Base-by-base conservation (phyloP, 1,140 invertebrate species). In the Drosophila melanica region DNA sequence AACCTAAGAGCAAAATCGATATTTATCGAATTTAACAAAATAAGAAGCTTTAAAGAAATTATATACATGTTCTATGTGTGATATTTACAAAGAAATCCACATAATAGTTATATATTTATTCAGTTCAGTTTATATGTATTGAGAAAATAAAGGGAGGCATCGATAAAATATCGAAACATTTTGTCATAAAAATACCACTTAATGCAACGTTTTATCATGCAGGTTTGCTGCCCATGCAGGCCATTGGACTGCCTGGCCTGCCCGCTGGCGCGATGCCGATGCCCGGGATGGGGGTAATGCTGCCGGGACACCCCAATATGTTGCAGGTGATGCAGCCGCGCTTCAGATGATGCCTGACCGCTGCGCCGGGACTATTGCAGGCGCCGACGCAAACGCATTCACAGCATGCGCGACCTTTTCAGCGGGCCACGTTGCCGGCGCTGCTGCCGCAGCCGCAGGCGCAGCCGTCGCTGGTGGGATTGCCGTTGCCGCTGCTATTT, bases 311-410 rank as follows among this genome's bases (percentile, higher is more conserved):
- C 91, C 93, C 94, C 75, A 94, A 95, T 90, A 93, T 94, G 79
- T 72, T 92, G 64, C 94, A 94, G 69, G 95, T 95, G 94, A 95
- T 96, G 95, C 95, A 95, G 91, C 95, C 95, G 63, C 94, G 95
- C 92, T 96, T 95, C 92, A 95, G 95, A 95, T 96, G 95, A 96
- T 96, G 82, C 78, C 58, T 87, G 79, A 68, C 95, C 79, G 93
- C 59, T 53, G 77, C 72, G 84, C 76, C 80, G 35, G 79, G 84
- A 51, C 65, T 89, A 68, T 67, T 87, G 77, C 84, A 82, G 80
- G 79, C 84, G 63, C 84, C 82, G 51, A 60, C 73, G 63, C 84
- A 79, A 42, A 62, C 71, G 55, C 75, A 73, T 68, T 41, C 71
- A 47, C 74, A 80, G 39, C 79, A 60, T 42, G 20, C 68, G 60